phyloP scores from a whole-genome alignment of 2,797 vertebrate genomes.

The Fratercula arctica region DNA sequence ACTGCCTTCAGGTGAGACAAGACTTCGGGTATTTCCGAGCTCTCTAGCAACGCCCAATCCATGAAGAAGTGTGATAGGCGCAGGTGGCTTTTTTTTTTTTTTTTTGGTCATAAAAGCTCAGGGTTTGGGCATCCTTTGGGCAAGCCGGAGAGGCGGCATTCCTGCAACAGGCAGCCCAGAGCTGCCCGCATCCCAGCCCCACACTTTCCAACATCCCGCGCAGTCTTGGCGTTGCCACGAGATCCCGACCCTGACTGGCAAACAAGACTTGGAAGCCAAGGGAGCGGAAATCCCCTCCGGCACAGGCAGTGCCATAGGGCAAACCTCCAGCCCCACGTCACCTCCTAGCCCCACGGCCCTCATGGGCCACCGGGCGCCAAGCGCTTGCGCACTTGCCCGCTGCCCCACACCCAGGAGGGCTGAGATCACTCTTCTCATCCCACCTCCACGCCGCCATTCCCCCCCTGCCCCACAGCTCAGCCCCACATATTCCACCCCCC shows the following conservation, averaged over 20 bases:
- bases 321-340: background rate
- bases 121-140: accelerated
- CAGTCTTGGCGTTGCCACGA: accelerated
- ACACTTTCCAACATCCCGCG: accelerated
- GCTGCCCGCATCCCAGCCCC: background rate
- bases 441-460: background rate
- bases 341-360: background rate
- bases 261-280: accelerated
- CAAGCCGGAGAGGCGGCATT: background rate
- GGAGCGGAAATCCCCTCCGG: background rate
- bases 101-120: too few species aligned
- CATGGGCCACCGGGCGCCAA: too few species aligned
- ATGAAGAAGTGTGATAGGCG: accelerated
- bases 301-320: background rate
- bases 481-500: background rate
- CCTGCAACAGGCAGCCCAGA: background rate
- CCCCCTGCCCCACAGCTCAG: background rate
- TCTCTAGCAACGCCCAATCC: background rate
- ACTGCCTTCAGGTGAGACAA: background rate
- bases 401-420: background rate
- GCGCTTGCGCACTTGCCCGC: background rate
- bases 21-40: background rate
- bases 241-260: accelerated
- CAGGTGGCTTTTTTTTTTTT: background rate
- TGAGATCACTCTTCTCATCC: background rate